Percentiles rank a stretch among this genome's conserved stretches.
Evolutionary conservation across 2,797 vertebrate genomes (phyloP).

Genomic region (Poecilia picta): DNA sequence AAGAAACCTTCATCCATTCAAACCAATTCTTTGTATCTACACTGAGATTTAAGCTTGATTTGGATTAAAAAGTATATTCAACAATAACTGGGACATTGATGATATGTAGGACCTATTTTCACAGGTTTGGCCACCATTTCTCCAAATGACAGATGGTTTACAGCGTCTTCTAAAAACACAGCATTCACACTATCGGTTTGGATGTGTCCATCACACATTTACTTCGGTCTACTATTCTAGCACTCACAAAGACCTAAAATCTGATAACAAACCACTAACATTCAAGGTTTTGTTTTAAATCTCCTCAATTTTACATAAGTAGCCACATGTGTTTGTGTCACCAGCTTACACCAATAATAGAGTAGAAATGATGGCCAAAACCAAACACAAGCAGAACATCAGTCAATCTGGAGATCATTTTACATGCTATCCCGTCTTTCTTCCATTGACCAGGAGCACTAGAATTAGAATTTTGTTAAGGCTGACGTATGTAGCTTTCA

Average conservation of each 20-base stretch:
- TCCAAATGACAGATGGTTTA: not conserved
- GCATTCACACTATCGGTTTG: not conserved
- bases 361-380: slow-evolving; percentile 5
- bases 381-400: slow-evolving; percentile 4
- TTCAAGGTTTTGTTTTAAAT: not conserved
- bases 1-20: slow-evolving; percentile 9
- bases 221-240: not conserved
- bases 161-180: not conserved
- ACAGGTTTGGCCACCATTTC: slow-evolving; percentile 16
- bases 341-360: not conserved
- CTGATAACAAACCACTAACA: not conserved
- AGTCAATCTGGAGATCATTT: not conserved
- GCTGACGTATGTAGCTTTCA: no score
- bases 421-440: not conserved
- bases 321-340: not conserved
- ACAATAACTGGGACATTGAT: slow-evolving; percentile 11
- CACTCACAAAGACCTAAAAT: not conserved
- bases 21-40: slow-evolving; percentile 16
- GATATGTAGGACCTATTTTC: slow-evolving; percentile 14
- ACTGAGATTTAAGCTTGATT: slow-evolving; percentile 14
- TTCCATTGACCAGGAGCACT: not conserved
- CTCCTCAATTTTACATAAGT: not conserved
- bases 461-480: not conserved
- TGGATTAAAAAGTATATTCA: slow-evolving; percentile 12
- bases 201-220: not conserved